Evolutionary conservation across 2,113 vertebrate genomes (phyloP).

Genomic region (Ornithorhynchus anatinus): DNA sequence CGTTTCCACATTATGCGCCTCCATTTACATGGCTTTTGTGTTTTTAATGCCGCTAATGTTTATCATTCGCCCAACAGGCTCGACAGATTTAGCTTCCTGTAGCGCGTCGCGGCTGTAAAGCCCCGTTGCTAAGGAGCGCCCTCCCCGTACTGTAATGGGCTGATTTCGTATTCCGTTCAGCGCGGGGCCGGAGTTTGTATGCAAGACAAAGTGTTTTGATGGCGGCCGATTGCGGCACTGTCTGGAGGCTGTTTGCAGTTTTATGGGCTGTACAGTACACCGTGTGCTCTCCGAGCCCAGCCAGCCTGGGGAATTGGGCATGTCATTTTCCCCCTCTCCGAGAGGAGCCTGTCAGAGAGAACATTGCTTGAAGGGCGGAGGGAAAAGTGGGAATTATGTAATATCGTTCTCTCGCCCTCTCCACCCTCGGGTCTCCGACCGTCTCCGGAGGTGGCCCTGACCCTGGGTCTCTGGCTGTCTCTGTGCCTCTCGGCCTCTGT

Average conservation of each 20-base stretch:
- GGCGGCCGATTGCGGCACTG: slow-evolving; percentile 96
- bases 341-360: slow-evolving; percentile 66
- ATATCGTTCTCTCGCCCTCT: background rate
- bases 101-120: slow-evolving; percentile 86
- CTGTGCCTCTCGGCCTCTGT: no score
- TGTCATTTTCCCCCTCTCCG: slow-evolving; percentile 78
- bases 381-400: slow-evolving; percentile 37
- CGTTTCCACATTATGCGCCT: slow-evolving; percentile 47
- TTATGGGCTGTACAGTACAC: slow-evolving; percentile 98
- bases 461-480: no score
- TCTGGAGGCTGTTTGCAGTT: slow-evolving; percentile 95
- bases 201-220: slow-evolving; percentile 99
- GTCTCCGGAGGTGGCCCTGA: no score
- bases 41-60: slow-evolving; percentile 79
- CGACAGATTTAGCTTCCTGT: slow-evolving; percentile 86
- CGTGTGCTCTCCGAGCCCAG: slow-evolving; percentile 91
- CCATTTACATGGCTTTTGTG: slow-evolving; percentile 68
- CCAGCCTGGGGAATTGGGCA: slow-evolving; percentile 89
- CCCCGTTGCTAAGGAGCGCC: slow-evolving; percentile 97
- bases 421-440: background rate
- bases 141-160: slow-evolving; percentile 94
- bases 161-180: slow-evolving; percentile 97
- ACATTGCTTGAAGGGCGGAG: slow-evolving; percentile 72
- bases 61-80: slow-evolving; percentile 86
- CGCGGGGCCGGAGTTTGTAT: slow-evolving; percentile 97